Conservation (phyloP, 2,113 vertebrate genomes). For the Psilopsiagon aurifrons region DNA sequence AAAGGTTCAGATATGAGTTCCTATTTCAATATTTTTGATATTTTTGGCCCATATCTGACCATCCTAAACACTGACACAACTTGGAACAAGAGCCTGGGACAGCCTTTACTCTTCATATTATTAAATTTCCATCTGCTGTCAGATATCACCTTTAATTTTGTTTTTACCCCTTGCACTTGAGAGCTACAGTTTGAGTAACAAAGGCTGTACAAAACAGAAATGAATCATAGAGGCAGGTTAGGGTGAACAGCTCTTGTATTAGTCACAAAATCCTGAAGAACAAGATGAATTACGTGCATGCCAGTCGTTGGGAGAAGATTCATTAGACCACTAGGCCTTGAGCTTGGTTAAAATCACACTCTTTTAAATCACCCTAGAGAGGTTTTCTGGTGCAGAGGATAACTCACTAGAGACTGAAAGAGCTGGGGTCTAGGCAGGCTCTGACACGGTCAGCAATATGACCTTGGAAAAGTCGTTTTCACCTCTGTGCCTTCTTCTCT, state of each 20-base stretch:
- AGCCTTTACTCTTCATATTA: background rate
- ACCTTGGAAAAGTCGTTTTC: background rate
- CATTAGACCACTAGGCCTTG: slow-evolving; percentile 34
- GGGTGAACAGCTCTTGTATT: slow-evolving; percentile 19
- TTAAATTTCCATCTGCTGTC: slow-evolving; percentile 30
- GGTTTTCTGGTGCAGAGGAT: slow-evolving; percentile 5
- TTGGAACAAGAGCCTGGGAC: background rate
- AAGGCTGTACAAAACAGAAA: slow-evolving; percentile 18
- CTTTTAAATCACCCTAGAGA: slow-evolving; percentile 45
- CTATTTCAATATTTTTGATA: background rate
- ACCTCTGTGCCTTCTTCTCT: background rate
- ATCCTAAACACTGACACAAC: background rate
- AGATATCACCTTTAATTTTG: slow-evolving; percentile 30
- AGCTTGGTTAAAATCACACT: slow-evolving; percentile 44
- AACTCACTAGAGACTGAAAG: background rate
- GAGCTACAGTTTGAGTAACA: slow-evolving; percentile 19
- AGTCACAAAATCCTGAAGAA: slow-evolving; percentile 44
- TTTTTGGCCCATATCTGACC: background rate
- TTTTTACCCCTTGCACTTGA: slow-evolving; percentile 1
- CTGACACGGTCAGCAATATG: background rate
- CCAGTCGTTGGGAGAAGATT: slow-evolving; percentile 24
- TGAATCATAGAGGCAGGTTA: slow-evolving; percentile 41
- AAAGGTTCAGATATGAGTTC: background rate
- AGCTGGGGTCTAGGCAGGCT: background rate
- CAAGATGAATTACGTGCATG: background rate